Base-by-base conservation (phyloP, 2,888 invertebrate genomes). In the Agelastica alni region DNA sequence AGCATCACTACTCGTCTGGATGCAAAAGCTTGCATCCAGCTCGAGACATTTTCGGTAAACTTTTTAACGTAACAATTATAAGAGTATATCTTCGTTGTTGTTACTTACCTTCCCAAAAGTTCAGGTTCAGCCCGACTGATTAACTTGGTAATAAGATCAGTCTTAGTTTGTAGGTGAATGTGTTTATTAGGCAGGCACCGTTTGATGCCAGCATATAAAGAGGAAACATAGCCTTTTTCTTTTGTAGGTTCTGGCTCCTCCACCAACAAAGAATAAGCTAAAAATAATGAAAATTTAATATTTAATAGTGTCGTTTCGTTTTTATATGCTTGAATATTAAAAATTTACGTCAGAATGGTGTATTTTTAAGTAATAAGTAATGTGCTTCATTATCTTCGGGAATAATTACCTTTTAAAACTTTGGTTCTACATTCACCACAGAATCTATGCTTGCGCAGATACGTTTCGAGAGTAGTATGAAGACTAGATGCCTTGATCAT, bases 341-440 rank as follows among this genome's bases (percentile, higher is more conserved):
- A n/a, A n/a, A n/a, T n/a, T n/a, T n/a, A n/a, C n/a, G n/a, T n/a
- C n/a, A n/a, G n/a, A n/a, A n/a, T n/a, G n/a, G n/a, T n/a, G n/a
- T n/a, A n/a, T n/a, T n/a, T n/a, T n/a, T n/a, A n/a, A n/a, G n/a
- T n/a, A n/a, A n/a, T n/a, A n/a, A n/a, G n/a, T n/a, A n/a, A n/a
- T n/a, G n/a, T n/a, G n/a, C n/a, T n/a, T n/a, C n/a, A n/a, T n/a
- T n/a, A n/a, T n/a, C n/a, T n/a, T n/a, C n/a, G n/a, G n/a, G n/a
- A n/a, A n/a, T n/a, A n/a, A n/a, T 59, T 64, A 76, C 76, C 76
- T 70, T 75, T 75, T 63, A 85, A 75, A 58, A 96, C 94, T 83
- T 95, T 96, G 61, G 93, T 91, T 66, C 93, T 89, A 74, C 96
- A 96, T 73, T 96, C 96, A 2, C 89, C 87, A 73, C 96, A 96